phyloP scores from a whole-genome alignment of 2,797 vertebrate species.

The Tamandua tetradactyla region DNA sequence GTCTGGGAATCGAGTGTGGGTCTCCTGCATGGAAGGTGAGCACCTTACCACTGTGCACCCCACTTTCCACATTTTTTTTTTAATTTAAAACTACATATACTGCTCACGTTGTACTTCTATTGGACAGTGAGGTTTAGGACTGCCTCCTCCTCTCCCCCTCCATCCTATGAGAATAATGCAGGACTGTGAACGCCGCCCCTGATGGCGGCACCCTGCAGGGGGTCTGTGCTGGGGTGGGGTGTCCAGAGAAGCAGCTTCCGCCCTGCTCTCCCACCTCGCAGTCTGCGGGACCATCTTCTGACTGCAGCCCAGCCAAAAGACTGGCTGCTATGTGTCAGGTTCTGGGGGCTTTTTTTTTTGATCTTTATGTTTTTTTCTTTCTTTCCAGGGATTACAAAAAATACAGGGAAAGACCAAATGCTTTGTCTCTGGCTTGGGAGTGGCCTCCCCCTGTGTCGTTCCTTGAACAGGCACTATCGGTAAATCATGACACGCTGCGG shows the following conservation, averaged over 20 bases:
- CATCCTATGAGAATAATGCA: rapidly evolving
- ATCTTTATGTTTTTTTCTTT: neutral
- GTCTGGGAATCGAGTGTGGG: too few species aligned
- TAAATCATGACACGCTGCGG: rapidly evolving
- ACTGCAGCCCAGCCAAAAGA: neutral
- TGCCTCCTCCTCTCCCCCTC: rapidly evolving
- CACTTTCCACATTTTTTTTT: too few species aligned
- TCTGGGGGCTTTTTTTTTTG: neutral
- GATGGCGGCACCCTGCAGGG: too few species aligned
- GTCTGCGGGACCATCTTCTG: neutral
- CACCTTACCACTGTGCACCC: too few species aligned
- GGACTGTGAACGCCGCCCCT: rapidly evolving
- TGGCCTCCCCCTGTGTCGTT: neutral
- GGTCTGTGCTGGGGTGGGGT: neutral
- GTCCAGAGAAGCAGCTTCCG: neutral
- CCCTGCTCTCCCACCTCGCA: rapidly evolving
- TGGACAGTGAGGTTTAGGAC: neutral
- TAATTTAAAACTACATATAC: rapidly evolving
- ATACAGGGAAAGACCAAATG: neutral
- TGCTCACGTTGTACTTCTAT: rapidly evolving
- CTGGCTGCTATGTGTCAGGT: neutral
- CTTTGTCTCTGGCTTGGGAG: neutral
- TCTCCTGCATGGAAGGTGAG: too few species aligned
- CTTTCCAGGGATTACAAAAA: neutral
- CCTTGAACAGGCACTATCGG: neutral